Evolutionary conservation across 2,888 invertebrate genomes (phyloP), one percentile per base, ranked within the genome.

Genomic region (Phaonia tiefii): DNA sequence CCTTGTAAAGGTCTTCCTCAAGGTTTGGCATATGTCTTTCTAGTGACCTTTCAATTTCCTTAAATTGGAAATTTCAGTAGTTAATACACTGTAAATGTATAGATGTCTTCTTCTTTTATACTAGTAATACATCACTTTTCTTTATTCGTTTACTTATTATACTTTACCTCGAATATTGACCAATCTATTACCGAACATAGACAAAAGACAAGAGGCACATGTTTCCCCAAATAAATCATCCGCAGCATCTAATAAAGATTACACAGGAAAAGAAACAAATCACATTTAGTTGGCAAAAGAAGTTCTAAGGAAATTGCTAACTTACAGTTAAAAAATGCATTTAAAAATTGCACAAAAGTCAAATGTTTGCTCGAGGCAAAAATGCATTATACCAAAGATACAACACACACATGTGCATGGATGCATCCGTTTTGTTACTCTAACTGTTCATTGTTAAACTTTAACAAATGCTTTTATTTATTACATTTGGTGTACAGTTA

Each of bases 171-270:
- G 25, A 22, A 8, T 15, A 17, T 15, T n/a, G 1, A 22, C 10
- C 25, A 31, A 66, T 49, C 13, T n/a, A 26, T 15, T 15, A 0
- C 17, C 22, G 2, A n/a, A 51, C 25, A 17, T 11, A 46, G 8
- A 11, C 42, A 66, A 67, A n/a, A 79, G 60, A 75, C 75, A 75
- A 79, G 79, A 72, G 79, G 79, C 79, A 75, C 75, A 79, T 75
- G 75, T 31, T 66, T 26, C 31, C 39, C 46, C 39, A 71, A 60
- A 66, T 79, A 75, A 79, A 79, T 65, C 65, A 65, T 65, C 46
- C 46, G 26, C 37, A 31, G 22, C 42, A 46, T 72, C 66, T 72
- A 75, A 69, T 75, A 80, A 72, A 75, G 25, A 46, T 69, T 73
- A 44, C 20, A 63, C 75, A 71, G 75, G 25, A 69, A 72, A 20